Base-by-base conservation (phyloP, 2,888 invertebrate genomes). In the Tetragonula carbonaria region DNA sequence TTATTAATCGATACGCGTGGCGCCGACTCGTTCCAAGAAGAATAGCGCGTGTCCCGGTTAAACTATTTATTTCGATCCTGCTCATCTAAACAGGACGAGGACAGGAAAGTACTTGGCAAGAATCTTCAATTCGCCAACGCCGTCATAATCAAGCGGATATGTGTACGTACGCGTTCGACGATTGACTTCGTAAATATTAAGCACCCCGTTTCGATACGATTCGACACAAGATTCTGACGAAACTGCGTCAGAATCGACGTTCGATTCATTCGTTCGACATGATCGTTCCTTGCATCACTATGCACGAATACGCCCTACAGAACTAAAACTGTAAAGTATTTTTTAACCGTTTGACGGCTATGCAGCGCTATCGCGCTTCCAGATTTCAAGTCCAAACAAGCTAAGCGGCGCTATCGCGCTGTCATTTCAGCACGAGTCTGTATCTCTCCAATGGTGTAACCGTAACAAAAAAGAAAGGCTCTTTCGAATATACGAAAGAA, bases 101-200 rank as follows among this genome's bases (percentile, higher is more conserved):
- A 91, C 90, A 91, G 90, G 89, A 91, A 92, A 90, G 89, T 88
- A 88, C 90, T 89, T 88, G 90, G 84, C 86, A 84, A 88, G 93
- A 93, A 94, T 93, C 87, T 88, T 91, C 92, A 92, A 93, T 93
- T 93, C 82, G 90, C 85, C 87, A 81, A 87, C 90, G 88, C 87
- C 88, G 90, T 89, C 90, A 90, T 88, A 90, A 91, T 90, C 88
- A 78, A 57, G 81, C 87, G 84, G 78, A 85, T 86, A 78, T 77
- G 80, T 85, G 79, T 28, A 66, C 38, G 51, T 74, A 75, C 45
- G 23, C 53, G 63, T 53, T 70, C 67, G 57, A 67, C 68, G 65
- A 23, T 72, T 28, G 28, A 45, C 67, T 79, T 73, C 53, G 73
- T 68, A 68, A 78, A 84, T 84, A 84, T 70, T 78, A 78, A 84